These are phyloP conservation scores for Graptemys geographica DNA, from an alignment of 2,797 vertebrate genomes.

Conservation along the genomic window DNA sequence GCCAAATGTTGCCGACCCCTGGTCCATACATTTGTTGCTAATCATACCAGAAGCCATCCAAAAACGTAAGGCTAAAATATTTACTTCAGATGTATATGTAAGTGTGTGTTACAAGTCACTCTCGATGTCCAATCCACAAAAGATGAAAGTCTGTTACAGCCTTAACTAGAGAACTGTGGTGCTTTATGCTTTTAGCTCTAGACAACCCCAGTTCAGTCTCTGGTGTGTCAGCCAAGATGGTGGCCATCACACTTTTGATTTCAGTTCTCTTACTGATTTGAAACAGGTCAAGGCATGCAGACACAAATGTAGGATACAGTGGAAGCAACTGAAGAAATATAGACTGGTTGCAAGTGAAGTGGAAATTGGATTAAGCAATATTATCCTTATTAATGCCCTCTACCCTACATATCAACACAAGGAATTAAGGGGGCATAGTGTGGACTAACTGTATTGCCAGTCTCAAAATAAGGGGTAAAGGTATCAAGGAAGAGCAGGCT, in stretches of 20 bases:
- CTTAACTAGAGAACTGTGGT: too few relatives aligned
- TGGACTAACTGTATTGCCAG: background rate
- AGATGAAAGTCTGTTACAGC: too few relatives aligned
- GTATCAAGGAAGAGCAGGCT: background rate
- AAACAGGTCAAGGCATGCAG: background rate
- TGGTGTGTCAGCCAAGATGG: background rate
- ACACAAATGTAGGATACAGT: background rate
- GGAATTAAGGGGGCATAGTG: background rate
- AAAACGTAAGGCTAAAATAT: background rate
- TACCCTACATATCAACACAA: accelerated
- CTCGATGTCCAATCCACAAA: background rate
- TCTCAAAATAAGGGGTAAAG: background rate
- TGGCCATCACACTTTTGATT: background rate
- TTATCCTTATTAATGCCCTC: background rate
- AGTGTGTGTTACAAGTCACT: accelerated
- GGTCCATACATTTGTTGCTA: conserved; percentile 45
- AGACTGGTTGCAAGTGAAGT: background rate
- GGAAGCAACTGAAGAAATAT: background rate
- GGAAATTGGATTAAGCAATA: background rate
- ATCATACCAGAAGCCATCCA: conserved; percentile 40
- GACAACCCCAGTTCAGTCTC: background rate
- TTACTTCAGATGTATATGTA: background rate
- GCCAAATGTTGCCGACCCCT: too few relatives aligned
- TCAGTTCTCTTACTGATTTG: background rate
- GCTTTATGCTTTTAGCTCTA: too few relatives aligned